Evolutionary conservation across 2,888 invertebrate genomes (phyloP).

Genomic region (Euproctis similis): DNA sequence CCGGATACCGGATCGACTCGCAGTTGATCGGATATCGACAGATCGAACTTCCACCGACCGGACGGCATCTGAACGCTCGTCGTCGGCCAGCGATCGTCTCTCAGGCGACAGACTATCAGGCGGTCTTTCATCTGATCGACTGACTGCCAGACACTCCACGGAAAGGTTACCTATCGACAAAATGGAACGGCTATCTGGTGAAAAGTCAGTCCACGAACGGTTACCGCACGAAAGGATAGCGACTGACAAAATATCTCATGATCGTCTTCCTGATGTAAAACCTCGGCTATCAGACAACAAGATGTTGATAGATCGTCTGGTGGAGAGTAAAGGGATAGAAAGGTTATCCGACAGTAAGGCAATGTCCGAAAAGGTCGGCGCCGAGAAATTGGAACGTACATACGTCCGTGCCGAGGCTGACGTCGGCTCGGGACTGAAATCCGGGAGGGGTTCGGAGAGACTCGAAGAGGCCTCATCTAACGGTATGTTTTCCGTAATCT

Average conservation of each 20-base stretch:
- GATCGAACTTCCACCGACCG: slow-evolving; percentile 29
- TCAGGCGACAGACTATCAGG: slow-evolving; percentile 28
- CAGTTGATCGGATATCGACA: slow-evolving; percentile 24
- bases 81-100: slow-evolving; percentile 31
- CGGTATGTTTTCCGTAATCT: slow-evolving; percentile 41
- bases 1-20: slow-evolving; percentile 21
- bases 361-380: slow-evolving; percentile 14
- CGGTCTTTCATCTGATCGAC: slow-evolving; percentile 19
- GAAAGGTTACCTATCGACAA: slow-evolving; percentile 29
- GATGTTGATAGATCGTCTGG: slow-evolving; percentile 23
- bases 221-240: slow-evolving; percentile 32
- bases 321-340: slow-evolving; percentile 18
- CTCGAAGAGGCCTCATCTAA: slow-evolving; percentile 51
- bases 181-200: slow-evolving; percentile 26
- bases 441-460: slow-evolving; percentile 48
- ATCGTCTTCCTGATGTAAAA: slow-evolving; percentile 21
- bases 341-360: slow-evolving; percentile 22
- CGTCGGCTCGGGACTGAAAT: slow-evolving; percentile 54
- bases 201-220: slow-evolving; percentile 30
- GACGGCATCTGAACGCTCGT: slow-evolving; percentile 29
- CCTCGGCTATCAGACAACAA: slow-evolving; percentile 41
- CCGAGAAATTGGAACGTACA: slow-evolving; percentile 18
- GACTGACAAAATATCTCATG: slow-evolving; percentile 13
- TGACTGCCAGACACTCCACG: slow-evolving; percentile 23
- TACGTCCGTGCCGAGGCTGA: slow-evolving; percentile 62